A percentile compares a stretch with the other conserved stretches of the same genome.
Evolutionary conservation across 2,113 vertebrate species (phyloP).

Genomic region (Aramus guarauna): DNA sequence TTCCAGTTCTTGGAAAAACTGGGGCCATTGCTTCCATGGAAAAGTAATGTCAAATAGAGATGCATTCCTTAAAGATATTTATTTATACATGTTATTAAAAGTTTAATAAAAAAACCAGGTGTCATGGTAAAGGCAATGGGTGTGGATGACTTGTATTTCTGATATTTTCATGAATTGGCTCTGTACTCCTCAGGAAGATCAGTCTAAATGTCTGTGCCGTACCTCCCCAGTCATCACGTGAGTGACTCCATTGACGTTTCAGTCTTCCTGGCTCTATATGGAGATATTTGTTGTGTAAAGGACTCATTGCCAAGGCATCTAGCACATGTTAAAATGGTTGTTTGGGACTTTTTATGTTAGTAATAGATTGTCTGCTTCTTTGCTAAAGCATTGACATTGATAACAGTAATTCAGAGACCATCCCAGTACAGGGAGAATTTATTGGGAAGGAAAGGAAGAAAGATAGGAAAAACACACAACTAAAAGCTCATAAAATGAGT

Average conservation of each 20-base stretch:
- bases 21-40: not conserved
- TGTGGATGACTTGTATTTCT: not conserved
- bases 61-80: not conserved
- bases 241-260: not conserved
- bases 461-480: not conserved
- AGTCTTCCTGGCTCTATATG: not conserved
- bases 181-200: not conserved
- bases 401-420: not conserved
- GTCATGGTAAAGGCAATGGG: not conserved
- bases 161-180: not conserved
- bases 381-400: not conserved
- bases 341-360: not conserved
- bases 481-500: not conserved
- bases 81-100: not conserved
- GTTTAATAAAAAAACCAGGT: not conserved
- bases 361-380: not conserved
- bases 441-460: not conserved
- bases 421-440: not conserved
- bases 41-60: not conserved
- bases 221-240: not conserved
- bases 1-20: not conserved
- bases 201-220: not conserved
- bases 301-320: not conserved
- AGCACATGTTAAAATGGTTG: not conserved
- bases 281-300: not conserved